phyloP scores from a whole-genome alignment of 2,888 invertebrate species.

The Latrodectus hesperus region DNA sequence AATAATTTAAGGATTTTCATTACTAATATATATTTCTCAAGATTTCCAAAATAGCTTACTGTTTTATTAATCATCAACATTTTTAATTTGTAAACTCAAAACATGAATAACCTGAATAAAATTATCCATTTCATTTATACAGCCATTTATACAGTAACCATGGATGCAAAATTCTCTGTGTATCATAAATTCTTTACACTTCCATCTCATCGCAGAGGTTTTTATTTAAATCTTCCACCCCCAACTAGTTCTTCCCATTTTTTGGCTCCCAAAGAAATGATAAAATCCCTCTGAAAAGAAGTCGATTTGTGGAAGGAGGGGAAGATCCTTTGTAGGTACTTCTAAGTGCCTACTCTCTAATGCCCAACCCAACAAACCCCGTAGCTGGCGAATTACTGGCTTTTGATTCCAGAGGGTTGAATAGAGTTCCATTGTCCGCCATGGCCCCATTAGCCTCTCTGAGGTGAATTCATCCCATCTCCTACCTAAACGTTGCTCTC shows the following conservation, averaged over 20 bases:
- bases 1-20: too few relatives aligned
- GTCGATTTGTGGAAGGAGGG: conserved; percentile 22
- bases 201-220: background rate
- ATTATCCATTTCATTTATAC: too few relatives aligned
- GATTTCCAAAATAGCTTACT: too few relatives aligned
- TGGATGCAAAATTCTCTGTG: too few relatives aligned
- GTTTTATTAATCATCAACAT: too few relatives aligned
- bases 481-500: conserved; percentile 52
- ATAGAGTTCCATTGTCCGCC: conserved; percentile 49
- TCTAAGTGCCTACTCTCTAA: conserved; percentile 61
- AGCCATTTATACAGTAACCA: too few relatives aligned
- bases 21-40: too few relatives aligned
- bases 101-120: too few relatives aligned
- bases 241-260: conserved; percentile 6
- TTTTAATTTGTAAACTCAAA: too few relatives aligned
- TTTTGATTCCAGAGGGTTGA: conserved; percentile 62
- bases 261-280: conserved; percentile 39
- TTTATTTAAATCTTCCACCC: conserved; percentile 45
- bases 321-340: conserved; percentile 54
- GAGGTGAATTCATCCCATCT: conserved; percentile 57
- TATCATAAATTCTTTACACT: background rate
- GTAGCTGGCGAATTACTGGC: conserved; percentile 62
- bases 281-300: conserved; percentile 33
- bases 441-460: conserved; percentile 61
- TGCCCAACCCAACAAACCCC: conserved; percentile 54